These are phyloP conservation scores for Nemurella pictetii DNA, from an alignment of 2,888 invertebrate genomes.

Conservation along the genomic window DNA sequence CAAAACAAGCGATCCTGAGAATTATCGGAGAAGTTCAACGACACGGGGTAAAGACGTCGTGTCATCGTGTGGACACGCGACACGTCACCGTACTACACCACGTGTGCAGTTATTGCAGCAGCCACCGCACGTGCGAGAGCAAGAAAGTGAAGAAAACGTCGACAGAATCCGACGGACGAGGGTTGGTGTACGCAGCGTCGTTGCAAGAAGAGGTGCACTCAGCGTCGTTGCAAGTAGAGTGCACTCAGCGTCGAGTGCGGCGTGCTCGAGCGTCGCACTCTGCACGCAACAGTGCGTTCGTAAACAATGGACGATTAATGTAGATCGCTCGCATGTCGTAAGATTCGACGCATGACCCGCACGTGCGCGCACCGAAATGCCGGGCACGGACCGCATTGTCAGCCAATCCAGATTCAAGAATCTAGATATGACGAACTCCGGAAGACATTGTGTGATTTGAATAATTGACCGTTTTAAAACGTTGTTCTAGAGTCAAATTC, in stretches of 20 bases:
- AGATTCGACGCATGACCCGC: not conserved
- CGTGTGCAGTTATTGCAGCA: no score
- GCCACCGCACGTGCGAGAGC: no score
- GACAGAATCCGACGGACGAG: no score
- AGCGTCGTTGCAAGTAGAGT: no score
- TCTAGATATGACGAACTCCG: not conserved
- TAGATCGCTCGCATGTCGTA: not conserved
- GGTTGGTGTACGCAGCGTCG: no score
- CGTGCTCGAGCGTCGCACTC: not conserved
- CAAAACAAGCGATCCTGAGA: not conserved
- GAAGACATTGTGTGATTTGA: not conserved
- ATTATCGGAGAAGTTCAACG: not conserved
- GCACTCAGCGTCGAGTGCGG: no score
- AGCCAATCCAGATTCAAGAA: not conserved
- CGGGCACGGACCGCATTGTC: not conserved
- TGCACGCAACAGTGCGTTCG: not conserved
- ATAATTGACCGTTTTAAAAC: not conserved
- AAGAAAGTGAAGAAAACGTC: no score
- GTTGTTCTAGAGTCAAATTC: no score
- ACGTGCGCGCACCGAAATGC: not conserved
- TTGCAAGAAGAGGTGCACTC: no score
- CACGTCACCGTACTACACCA: no score
- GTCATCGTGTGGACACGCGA: no score
- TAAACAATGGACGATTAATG: not conserved
- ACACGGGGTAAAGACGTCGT: no score